These are phyloP conservation scores for Xiphophorus hellerii DNA, from an alignment of 2,113 vertebrate species.

Conservation along the genomic window DNA sequence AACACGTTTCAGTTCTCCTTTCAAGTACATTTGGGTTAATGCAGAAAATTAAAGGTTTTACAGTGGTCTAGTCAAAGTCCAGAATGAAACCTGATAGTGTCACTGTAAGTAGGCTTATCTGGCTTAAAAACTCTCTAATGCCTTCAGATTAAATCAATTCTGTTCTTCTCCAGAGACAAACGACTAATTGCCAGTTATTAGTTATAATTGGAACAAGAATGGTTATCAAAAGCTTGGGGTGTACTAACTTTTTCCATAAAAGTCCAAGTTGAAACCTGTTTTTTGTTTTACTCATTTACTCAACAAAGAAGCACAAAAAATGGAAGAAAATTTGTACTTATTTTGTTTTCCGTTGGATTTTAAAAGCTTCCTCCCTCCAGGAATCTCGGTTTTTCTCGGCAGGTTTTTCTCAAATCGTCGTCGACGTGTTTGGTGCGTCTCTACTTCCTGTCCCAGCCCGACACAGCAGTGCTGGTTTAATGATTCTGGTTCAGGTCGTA, in stretches of 20 bases:
- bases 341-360: neutral
- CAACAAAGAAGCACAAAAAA: no score
- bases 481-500: conserved; percentile 15
- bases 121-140: neutral
- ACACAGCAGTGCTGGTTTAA: conserved; percentile 2
- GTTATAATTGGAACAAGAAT: neutral
- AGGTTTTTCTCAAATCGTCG: neutral
- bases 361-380: neutral
- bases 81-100: neutral
- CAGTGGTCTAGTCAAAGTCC: neutral
- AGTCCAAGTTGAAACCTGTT: no score
- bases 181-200: neutral
- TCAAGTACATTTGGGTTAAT: no score
- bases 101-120: no score
- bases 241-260: neutral
- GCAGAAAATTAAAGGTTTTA: neutral
- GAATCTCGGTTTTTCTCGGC: neutral
- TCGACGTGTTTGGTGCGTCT: neutral
- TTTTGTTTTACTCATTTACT: neutral
- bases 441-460: neutral
- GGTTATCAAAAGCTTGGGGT: no score
- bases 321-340: neutral
- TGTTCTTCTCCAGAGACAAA: neutral
- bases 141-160: neutral
- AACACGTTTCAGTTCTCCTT: no score